Evolutionary conservation across 2,113 vertebrate species (phyloP).

Genomic region (Leucosticte australis): DNA sequence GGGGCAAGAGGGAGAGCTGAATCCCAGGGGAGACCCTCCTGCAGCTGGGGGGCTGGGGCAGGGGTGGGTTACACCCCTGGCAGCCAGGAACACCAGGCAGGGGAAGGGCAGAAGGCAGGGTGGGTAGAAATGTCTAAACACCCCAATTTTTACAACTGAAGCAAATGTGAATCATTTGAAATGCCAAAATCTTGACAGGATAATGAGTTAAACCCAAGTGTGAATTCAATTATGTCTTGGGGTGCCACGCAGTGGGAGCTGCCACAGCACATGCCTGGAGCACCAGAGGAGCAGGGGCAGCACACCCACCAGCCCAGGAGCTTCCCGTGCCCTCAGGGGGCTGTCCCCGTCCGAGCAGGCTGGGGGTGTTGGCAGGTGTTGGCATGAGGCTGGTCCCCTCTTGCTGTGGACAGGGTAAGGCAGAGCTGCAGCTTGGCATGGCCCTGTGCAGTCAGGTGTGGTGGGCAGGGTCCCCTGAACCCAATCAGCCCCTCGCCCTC

Average conservation of each 20-base stretch:
- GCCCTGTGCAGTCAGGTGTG: not conserved
- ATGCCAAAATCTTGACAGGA: constrained; percentile 61
- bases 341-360: accelerated
- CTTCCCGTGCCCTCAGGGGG: accelerated
- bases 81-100: not conserved
- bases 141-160: constrained; percentile 57
- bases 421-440: not conserved
- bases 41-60: accelerated
- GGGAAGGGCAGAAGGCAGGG: constrained; percentile 13
- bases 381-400: not conserved
- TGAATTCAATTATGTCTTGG: constrained; percentile 54
- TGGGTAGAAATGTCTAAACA: constrained; percentile 60
- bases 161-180: constrained; percentile 60
- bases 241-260: not conserved
- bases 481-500: accelerated
- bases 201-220: constrained; percentile 49
- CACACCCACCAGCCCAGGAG: not conserved
- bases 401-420: not conserved
- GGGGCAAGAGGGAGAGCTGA: not conserved
- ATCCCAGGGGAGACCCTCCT: not conserved
- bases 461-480: not conserved
- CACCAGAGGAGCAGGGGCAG: accelerated
- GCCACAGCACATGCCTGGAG: not conserved
- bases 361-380: not conserved
- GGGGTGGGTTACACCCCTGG: not conserved